phyloP scores from a whole-genome alignment of 2,797 vertebrate genomes.

The Notamacropus eugenii region DNA sequence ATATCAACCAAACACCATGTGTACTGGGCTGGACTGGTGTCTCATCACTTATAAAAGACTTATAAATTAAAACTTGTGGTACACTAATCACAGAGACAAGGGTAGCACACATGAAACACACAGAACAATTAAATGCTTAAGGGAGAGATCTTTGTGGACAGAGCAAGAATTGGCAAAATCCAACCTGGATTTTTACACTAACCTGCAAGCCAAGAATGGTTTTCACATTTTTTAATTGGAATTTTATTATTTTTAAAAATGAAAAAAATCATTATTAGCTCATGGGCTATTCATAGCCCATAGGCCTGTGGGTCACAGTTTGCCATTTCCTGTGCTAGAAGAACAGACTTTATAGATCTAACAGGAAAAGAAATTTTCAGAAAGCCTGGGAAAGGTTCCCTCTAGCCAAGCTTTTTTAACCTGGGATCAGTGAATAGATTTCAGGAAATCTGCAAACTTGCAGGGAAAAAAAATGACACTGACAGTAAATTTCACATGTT shows the following conservation, averaged over 20 bases:
- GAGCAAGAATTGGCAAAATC: neutral
- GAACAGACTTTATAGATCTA: neutral
- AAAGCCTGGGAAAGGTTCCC: neutral
- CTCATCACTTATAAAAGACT: neutral
- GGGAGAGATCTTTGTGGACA: neutral
- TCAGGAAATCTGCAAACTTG: neutral
- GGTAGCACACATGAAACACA: neutral
- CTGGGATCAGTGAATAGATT: neutral
- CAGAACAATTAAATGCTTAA: neutral
- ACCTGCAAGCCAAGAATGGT: neutral
- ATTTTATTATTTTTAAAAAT: neutral
- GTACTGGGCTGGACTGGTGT: neutral
- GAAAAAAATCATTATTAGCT: neutral
- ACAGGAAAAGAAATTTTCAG: neutral
- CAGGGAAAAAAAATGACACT: neutral
- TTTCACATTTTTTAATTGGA: neutral
- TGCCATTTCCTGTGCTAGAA: neutral
- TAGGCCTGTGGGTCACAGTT: neutral
- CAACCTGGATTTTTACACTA: neutral
- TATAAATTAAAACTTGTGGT: neutral
- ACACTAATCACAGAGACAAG: neutral
- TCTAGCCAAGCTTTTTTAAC: neutral
- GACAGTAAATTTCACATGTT: neutral
- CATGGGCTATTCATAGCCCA: neutral
- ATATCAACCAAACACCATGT: neutral